Evolutionary conservation across 1,140 invertebrate genomes (phyloP).

Genomic region (Ooceraea biroi): DNA sequence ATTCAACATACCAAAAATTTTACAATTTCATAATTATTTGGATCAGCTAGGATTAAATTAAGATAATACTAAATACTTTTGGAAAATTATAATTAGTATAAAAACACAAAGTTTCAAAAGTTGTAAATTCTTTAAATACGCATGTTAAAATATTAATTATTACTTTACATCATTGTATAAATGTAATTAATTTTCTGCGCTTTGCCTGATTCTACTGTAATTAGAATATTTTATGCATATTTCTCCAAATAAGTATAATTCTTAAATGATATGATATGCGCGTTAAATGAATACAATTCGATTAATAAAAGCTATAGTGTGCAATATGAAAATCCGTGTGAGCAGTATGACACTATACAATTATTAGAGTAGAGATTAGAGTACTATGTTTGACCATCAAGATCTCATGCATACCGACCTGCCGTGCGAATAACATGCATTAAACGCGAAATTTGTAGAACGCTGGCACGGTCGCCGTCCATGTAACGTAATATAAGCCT

Average conservation of each 20-base stretch:
- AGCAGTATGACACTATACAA: slow-evolving; percentile 24
- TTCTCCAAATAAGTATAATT: slow-evolving; percentile 19
- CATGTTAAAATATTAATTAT: not conserved
- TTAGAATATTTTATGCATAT: not conserved
- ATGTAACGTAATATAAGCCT: slow-evolving; percentile 31
- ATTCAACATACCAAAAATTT: not conserved
- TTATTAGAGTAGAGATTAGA: slow-evolving; percentile 54
- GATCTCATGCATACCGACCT: slow-evolving; percentile 49
- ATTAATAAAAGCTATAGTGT: slow-evolving; percentile 20
- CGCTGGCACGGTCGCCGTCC: not conserved
- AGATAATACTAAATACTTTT: not conserved
- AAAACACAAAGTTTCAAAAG: not conserved
- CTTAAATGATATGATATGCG: not conserved
- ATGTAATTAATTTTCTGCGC: not conserved
- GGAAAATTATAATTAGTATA: not conserved
- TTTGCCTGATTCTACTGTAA: not conserved
- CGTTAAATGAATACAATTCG: slow-evolving; percentile 16
- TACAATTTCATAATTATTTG: not conserved
- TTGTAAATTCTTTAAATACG: not conserved
- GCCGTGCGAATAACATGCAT: slow-evolving; percentile 39
- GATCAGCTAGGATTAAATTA: slow-evolving; percentile 14
- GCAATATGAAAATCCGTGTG: not conserved
- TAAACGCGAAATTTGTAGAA: slow-evolving; percentile 39
- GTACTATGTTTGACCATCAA: slow-evolving; percentile 52
- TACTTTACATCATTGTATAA: not conserved